Base-by-base conservation (phyloP, 2,888 invertebrate species). In the Physocephala rufipes region DNA sequence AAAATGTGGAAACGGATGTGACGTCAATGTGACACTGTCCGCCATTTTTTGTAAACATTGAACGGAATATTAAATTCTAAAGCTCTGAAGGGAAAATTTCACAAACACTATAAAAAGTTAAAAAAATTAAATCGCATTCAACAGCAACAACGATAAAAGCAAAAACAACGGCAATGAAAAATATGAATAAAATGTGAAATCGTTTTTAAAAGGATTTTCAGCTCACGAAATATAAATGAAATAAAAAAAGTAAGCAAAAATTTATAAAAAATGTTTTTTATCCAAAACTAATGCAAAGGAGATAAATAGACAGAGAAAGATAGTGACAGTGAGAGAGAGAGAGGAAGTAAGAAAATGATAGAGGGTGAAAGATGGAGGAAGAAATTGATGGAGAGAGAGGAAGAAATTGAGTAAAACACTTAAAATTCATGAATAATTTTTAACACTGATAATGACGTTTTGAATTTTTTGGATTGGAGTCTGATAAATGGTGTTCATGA, bases 1-100 rank as follows among this genome's bases (percentile, higher is more conserved):
- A 55, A 43, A 69, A 70, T 58, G 59, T 65, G 65, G 70, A 70
- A 70, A 70, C 64, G 70, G 70, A 70, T 55, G 64, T 70, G 70
- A 65, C 70, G 58, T 30, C 49, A 45, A 36, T n/a, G 24, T 47
- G 55, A n/a, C 9, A 59, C 19, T 49, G 64, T 55, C 36, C 61
- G 12, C 19, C 19, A 24, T 30, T 30, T 61, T 61, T 19, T 36
- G 36, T 16, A 61, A 2, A 30, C 4, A n/a, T n/a, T n/a, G 36
- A 4, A 9, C 4, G 36, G 4, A 36, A 36, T 36, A 36, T 4
- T 36, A 36, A 36, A 49, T 49, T 12, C 53, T 9, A 9, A 24
- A 43, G 61, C 24, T 36, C 2, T 36, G 61, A 3, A 36, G 43
- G n/a, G 45, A 15, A 43, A 43, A 62, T 12, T 53, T 2, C 12